Conservation (phyloP, 2,797 vertebrate genomes). For the Gymnocypris eckloni region DNA sequence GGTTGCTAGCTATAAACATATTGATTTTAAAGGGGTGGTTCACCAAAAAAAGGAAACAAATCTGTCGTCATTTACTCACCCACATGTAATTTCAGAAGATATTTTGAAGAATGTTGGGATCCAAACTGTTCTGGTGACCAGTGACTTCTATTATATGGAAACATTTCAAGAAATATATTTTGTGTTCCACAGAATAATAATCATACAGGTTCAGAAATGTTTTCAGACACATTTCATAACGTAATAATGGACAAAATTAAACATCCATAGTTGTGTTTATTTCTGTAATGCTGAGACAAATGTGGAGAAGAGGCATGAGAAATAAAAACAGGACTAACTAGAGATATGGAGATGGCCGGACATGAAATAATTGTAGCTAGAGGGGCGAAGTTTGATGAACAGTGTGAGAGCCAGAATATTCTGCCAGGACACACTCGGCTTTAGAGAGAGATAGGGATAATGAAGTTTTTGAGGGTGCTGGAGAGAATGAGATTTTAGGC, state of each 20-base stretch:
- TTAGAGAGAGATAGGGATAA: slow-evolving; percentile 19
- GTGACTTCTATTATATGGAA: not conserved
- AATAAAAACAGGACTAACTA: slow-evolving; percentile 7
- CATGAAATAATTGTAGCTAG: slow-evolving; percentile 65
- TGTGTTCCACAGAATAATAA: not conserved
- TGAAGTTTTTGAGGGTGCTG: slow-evolving; percentile 20
- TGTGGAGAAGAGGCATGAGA: slow-evolving; percentile 1
- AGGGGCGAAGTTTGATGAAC: slow-evolving; percentile 63
- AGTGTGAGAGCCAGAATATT: slow-evolving; percentile 30
- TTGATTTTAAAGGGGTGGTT: too few relatives aligned
- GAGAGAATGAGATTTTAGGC: slow-evolving; percentile 23
- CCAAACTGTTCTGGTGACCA: not conserved
- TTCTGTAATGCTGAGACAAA: not conserved
- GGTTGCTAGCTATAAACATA: too few relatives aligned
- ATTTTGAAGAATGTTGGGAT: not conserved
- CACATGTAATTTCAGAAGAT: not conserved
- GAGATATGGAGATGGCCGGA: slow-evolving; percentile 19
- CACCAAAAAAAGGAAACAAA: not conserved
- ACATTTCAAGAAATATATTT: not conserved
- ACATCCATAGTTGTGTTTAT: not conserved
- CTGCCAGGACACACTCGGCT: slow-evolving; percentile 50
- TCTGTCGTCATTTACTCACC: not conserved
- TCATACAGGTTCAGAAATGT: not conserved
- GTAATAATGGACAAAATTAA: not conserved
- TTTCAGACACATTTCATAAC: not conserved